A percentile compares a stretch with the other conserved stretches of the same genome.
phyloP scores from a whole-genome alignment of 2,113 vertebrate genomes.

The Archilochus colubris region DNA sequence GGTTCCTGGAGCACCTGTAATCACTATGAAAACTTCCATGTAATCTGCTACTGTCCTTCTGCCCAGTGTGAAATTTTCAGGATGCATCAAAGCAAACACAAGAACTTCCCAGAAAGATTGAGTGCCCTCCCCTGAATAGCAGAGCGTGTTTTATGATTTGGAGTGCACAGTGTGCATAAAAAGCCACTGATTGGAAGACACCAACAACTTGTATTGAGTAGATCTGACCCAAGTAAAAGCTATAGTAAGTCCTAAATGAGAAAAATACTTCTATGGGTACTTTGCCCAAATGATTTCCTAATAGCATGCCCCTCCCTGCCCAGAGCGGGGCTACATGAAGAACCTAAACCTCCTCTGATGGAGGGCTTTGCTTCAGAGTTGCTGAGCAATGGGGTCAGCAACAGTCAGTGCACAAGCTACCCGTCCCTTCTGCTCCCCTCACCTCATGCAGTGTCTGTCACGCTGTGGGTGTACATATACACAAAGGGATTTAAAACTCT shows the following conservation, averaged over 20 bases:
- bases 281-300: not conserved
- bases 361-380: not conserved
- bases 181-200: not conserved
- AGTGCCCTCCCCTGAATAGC: not conserved
- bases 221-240: not conserved
- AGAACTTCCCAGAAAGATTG: not conserved
- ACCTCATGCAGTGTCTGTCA: not conserved
- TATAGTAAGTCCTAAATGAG: not conserved
- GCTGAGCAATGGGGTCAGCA: fast-evolving
- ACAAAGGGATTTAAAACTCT: not conserved
- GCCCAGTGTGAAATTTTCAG: too few relatives aligned
- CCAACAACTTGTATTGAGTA: not conserved
- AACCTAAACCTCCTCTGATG: not conserved
- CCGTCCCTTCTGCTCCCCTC: not conserved
- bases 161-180: not conserved
- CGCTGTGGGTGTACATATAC: not conserved
- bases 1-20: not conserved
- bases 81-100: not conserved
- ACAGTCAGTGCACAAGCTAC: fast-evolving
- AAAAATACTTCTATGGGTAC: not conserved
- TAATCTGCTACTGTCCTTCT: too few relatives aligned
- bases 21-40: too few relatives aligned
- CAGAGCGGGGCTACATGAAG: not conserved
- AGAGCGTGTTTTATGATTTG: not conserved
- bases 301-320: too few relatives aligned